Base-by-base conservation (phyloP, 1,140 invertebrate genomes). In the Oedothorax gibbosus region DNA sequence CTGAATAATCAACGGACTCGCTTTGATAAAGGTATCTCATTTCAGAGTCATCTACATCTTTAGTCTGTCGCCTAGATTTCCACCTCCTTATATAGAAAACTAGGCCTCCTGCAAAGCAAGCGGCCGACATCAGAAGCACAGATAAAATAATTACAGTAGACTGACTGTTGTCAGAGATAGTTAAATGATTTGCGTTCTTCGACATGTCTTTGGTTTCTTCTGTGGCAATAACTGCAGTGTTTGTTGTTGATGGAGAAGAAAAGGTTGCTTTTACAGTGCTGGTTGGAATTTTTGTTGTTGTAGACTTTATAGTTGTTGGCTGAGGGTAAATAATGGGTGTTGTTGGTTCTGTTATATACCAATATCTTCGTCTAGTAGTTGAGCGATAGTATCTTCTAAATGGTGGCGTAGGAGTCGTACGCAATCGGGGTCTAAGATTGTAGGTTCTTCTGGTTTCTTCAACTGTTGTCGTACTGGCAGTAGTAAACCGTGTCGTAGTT, bases 1-100 rank as follows among this genome's bases (percentile, higher is more conserved):
- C 77, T 54, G 77, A 85, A 72, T 64, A 85, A 35, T 85, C 83
- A 6, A 62, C 75, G 51, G 81, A 66, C 65, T 87, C 87, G 54
- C 85, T 86, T 18, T 82, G 85, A 20, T 72, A 73, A 62, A 87
- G 66, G 76, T 69, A 87, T n/a, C 81, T 82, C 49, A 87, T 78
- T 56, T 87, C 87, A 7, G 87, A 87, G 66, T 87, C 87, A 69
- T 87, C 87, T 18, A 80, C 49, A 20, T 86, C 21, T 66, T 86
- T 85, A 15, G 77, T 68, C 56, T 86, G 87, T 49, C 20, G 78
- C 35, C 50, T 60, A 8, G 35, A 20, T n/a, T 54, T 64, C 56
- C 56, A 56, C 21, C 51, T 57, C 11, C 71, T 53, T 7, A 82
- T 5, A 51, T 50, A 82, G 18, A n/a, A 86, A 18, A 21, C 51